phyloP scores from a whole-genome alignment of 2,113 vertebrate species.

The Triplophysa dalaica region DNA sequence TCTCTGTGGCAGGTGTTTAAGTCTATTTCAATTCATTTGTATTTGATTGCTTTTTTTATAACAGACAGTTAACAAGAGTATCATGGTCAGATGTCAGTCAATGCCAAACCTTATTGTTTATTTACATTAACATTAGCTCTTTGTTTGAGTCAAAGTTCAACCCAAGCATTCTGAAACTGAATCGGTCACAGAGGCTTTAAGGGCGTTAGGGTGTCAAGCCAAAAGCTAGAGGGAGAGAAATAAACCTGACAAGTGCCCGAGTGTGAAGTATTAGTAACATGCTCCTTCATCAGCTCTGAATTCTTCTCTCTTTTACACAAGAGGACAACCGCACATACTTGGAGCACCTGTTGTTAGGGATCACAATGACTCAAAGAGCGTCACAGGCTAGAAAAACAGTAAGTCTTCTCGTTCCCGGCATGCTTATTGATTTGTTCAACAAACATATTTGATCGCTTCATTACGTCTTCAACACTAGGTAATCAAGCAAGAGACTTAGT shows the following conservation, averaged over 20 bases:
- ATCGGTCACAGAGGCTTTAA: slow-evolving; percentile 24
- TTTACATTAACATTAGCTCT: slow-evolving; percentile 39
- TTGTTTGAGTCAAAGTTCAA: not conserved
- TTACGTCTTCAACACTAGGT: too few species aligned
- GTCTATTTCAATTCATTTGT: slow-evolving; percentile 7
- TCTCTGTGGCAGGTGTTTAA: not conserved
- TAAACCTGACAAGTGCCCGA: slow-evolving; percentile 46
- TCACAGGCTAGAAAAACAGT: too few species aligned
- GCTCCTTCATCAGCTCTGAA: slow-evolving; percentile 36
- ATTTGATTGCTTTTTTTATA: slow-evolving; percentile 30
- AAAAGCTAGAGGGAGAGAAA: slow-evolving; percentile 42
- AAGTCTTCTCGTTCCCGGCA: too few species aligned
- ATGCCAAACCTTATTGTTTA: slow-evolving; percentile 43
- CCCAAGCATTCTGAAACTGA: slow-evolving; percentile 28
- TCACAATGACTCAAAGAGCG: slow-evolving; percentile 34
- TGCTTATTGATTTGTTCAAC: too few species aligned
- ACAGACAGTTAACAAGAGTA: slow-evolving; percentile 11
- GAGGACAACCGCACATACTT: slow-evolving; percentile 26
- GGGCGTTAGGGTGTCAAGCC: slow-evolving; percentile 48
- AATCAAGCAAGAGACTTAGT: too few species aligned
- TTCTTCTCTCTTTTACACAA: slow-evolving; percentile 55
- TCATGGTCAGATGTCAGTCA: slow-evolving; percentile 42
- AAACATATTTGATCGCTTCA: too few species aligned
- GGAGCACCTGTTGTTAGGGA: slow-evolving; percentile 56
- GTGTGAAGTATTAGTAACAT: slow-evolving; percentile 56